Base-by-base conservation (phyloP, 2,888 invertebrate genomes). In the Plebejus melissa region DNA sequence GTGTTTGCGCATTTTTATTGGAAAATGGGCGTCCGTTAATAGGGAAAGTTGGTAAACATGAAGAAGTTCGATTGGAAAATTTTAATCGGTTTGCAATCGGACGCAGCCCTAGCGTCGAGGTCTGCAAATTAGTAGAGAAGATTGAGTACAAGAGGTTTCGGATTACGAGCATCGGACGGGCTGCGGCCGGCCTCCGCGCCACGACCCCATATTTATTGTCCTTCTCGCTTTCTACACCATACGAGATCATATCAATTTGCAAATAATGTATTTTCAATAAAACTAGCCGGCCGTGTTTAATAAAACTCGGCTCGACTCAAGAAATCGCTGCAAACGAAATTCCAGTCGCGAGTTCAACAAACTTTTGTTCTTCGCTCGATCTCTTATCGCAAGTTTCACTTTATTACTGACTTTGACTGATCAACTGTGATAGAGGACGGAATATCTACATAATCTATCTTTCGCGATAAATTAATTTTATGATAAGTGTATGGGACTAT, bases 141-240 rank as follows among this genome's bases (percentile, higher is more conserved):
- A 90, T 90, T 88, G 85, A 88, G 87, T 87, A 90, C 89, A 90
- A 87, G 87, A 87, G 88, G 91, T 90, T 86, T 91, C 87, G 83
- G 87, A 86, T 91, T 90, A 87, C 91, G 81, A 83, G 82, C 85
- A 85, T 80, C 83, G 80, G 83, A 79, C 81, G 76, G 77, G 84
- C 84, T 84, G 84, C 84, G 86, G 84, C 83, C 84, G 84, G 81
- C 85, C 83, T 80, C 82, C 82, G 82, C 32, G 4, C 65, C 36
- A 65, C 65, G 65, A 5, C 65, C 82, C 79, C 74, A 79, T 81
- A 82, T 82, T 82, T 81, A 80, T 80, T 75, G 77, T 77, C 77
- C 79, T 78, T 79, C 77, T 80, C 77, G 79, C 80, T 80, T 79
- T 80, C 79, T 79, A 79, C 79, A 80, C 79, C 79, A 79, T 77